Base-by-base conservation (phyloP, 2,113 vertebrate genomes). In the Gopherus evgoodei region DNA sequence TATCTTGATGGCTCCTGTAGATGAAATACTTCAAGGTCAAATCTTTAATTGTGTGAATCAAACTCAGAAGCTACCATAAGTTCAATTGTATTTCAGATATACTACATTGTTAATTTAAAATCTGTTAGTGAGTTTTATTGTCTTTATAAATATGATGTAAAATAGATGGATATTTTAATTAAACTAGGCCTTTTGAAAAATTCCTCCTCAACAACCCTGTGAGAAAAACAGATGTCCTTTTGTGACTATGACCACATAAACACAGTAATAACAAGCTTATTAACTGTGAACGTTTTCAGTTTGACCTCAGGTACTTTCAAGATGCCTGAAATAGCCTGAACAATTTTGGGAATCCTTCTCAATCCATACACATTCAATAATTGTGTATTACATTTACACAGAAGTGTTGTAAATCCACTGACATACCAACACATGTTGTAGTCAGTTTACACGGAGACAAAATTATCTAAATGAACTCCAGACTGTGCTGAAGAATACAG, bases 21-120 rank as follows among this genome's bases (percentile, higher is more conserved):
- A 96, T 97, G 82, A 97, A 97, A 97, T 94, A 97, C 56, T 91
- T 75, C 97, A 97, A 97, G 97, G 97, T 98, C 96, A 98, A 96
- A 98, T 95, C 12, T 82, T 88, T 94, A 96, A 94, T 79, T 81
- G 31, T 12, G 5, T 94, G 94, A 97, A 94, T 97, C 97, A 94
- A 91, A 94, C 85, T 87, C 92, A 91, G 90, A 76, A 86, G 84
- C 49, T 83, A 84, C 93, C 90, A 83, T 62, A 50, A 44, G 80
- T 83, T 44, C 1, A 0, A 35, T 82, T 93, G 59, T 95, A 87
- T 86, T 95, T 65, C 57, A 90, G 83, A 95, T 91, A 78, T 7
- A 21, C 25, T 82, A 25, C 38, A 53, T n/a, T 59, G 31, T 50
- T 82, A 78, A 96, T 86, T 88, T 69, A 82, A 89, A 93, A 94